Evolutionary conservation across 2,888 invertebrate species (phyloP).

Genomic region (Eristalis arbustorum): DNA sequence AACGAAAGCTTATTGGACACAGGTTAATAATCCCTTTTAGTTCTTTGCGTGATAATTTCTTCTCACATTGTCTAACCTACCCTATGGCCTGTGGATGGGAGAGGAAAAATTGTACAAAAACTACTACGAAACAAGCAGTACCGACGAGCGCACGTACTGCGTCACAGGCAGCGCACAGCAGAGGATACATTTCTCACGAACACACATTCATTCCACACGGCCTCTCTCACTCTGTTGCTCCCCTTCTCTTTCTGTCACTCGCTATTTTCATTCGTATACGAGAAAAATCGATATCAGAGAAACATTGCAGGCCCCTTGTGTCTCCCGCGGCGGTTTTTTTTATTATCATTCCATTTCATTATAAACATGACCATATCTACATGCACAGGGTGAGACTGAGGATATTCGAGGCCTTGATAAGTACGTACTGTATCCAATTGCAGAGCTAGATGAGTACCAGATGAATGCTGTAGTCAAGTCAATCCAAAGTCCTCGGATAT

Average conservation of each 20-base stretch:
- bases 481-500: neutral
- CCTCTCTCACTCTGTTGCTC: neutral
- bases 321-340: neutral
- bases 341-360: neutral
- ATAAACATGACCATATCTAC: neutral
- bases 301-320: neutral
- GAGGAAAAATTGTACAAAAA: constrained; percentile 2
- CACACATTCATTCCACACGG: neutral
- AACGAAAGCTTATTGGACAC: too few species aligned
- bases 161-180: constrained; percentile 28
- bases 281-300: constrained; percentile 36
- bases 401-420: neutral
- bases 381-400: neutral
- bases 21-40: neutral
- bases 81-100: constrained; percentile 9
- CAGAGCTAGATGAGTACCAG: too few species aligned
- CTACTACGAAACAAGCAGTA: constrained; percentile 13
- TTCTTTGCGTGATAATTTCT: neutral
- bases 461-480: too few species aligned
- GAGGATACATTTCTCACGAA: neutral
- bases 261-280: neutral
- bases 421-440: neutral
- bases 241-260: neutral
- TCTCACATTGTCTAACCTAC: neutral
- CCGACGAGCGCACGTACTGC: constrained; percentile 31